Conservation (phyloP, 2,113 vertebrate species). For the Zapus hudsonius region DNA sequence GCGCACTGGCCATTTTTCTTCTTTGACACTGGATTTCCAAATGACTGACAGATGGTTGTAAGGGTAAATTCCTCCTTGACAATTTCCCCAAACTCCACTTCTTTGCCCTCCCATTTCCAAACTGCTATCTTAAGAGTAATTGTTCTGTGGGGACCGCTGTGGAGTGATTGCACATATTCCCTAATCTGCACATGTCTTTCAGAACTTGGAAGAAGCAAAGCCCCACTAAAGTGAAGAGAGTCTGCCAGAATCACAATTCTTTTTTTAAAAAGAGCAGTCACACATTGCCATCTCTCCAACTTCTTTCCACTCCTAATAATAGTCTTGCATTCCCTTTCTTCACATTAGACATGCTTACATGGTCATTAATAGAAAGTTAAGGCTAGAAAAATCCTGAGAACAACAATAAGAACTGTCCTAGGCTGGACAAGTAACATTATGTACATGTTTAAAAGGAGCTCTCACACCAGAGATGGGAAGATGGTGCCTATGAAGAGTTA, state of each 20-base stretch:
- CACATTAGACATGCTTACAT: background rate
- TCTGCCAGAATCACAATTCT: slow-evolving; percentile 52
- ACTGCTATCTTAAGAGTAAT: slow-evolving; percentile 65
- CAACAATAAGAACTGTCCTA: background rate
- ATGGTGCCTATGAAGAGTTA: background rate
- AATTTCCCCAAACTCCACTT: slow-evolving; percentile 50
- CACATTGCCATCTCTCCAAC: slow-evolving; percentile 32
- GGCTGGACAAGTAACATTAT: background rate
- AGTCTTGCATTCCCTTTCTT: background rate
- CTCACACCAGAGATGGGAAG: background rate
- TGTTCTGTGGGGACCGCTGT: slow-evolving; percentile 39
- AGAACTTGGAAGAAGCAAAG: slow-evolving; percentile 58
- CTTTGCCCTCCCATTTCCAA: slow-evolving; percentile 63
- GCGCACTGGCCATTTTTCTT: slow-evolving; percentile 54
- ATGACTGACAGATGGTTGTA: slow-evolving; percentile 58
- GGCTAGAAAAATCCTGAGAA: background rate
- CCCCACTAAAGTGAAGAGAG: slow-evolving; percentile 10
- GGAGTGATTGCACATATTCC: slow-evolving; percentile 39
- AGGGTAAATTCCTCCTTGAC: slow-evolving; percentile 58
- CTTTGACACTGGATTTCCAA: slow-evolving; percentile 45
- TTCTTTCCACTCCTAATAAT: slow-evolving; percentile 54
- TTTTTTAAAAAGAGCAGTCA: slow-evolving; percentile 26
- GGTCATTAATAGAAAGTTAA: slow-evolving; percentile 38
- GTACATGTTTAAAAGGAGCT: slow-evolving; percentile 48
- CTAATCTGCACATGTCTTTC: slow-evolving; percentile 67